phyloP scores from a whole-genome alignment of 2,113 vertebrate genomes.

The Podarcis raffonei region DNA sequence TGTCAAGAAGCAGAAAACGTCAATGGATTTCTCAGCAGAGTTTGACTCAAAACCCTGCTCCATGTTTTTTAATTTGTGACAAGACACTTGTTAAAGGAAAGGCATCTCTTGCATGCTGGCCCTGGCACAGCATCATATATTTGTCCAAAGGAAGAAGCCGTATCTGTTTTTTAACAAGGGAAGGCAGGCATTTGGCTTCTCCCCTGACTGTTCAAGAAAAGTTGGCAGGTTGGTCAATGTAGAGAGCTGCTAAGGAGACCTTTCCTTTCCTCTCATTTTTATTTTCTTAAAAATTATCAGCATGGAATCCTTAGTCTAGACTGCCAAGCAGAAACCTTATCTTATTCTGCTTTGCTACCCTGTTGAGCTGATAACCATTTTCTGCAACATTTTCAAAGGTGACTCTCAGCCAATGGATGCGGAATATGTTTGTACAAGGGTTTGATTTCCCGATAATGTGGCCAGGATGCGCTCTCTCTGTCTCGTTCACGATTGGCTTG shows the following conservation, averaged over 20 bases:
- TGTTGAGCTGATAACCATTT: conserved; percentile 10
- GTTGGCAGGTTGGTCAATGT: neutral
- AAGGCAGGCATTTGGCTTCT: neutral
- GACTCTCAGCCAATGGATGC: neutral
- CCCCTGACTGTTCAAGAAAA: neutral
- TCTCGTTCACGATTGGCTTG: neutral
- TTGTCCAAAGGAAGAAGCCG: conserved; percentile 3
- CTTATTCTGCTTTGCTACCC: conserved; percentile 11
- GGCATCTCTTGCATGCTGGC: conserved; percentile 10
- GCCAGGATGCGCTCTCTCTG: neutral
- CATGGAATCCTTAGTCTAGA: neutral
- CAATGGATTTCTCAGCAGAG: conserved; percentile 48
- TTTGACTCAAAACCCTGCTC: conserved; percentile 26
- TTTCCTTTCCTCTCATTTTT: neutral
- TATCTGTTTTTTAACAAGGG: conserved; percentile 2
- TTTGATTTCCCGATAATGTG: conserved; percentile 6
- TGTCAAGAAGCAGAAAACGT: conserved; percentile 56
- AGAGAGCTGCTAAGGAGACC: neutral
- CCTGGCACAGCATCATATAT: accelerated
- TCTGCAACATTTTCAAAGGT: neutral
- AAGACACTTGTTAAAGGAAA: conserved; percentile 40
- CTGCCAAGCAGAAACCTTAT: conserved; percentile 36
- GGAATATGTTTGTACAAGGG: conserved; percentile 1
- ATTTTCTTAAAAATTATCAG: neutral
- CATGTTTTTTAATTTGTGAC: neutral